A percentile compares a stretch with the other conserved stretches of the same genome.
Conservation (phyloP, 2,888 invertebrate species). For the Trichopria drosophilae region DNA sequence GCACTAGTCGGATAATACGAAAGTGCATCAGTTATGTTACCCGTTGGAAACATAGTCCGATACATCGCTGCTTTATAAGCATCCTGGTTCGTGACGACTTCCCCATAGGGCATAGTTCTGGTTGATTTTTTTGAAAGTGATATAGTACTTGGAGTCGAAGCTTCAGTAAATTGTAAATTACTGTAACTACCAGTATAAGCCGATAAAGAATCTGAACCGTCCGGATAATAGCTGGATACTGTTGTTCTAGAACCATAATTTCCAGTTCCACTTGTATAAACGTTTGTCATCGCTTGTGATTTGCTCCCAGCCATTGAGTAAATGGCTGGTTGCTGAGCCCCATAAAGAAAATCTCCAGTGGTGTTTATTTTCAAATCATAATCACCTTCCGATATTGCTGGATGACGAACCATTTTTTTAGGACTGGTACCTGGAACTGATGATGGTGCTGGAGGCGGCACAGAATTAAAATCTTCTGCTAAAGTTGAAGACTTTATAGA, state of each 20-base stretch:
- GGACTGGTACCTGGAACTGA: conserved; percentile 59
- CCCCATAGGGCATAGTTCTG: conserved; percentile 54
- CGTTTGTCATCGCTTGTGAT: conserved; percentile 72
- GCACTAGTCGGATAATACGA: conserved; percentile 79
- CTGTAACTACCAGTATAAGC: conserved; percentile 53
- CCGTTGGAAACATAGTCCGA: conserved; percentile 71
- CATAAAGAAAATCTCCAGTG: conserved; percentile 58
- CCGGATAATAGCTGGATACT: conserved; percentile 64
- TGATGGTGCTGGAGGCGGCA: conserved; percentile 62
- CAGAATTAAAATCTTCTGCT: conserved; percentile 58
- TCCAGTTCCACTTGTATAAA: conserved; percentile 71
- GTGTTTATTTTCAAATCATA: conserved; percentile 48
- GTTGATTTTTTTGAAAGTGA: conserved; percentile 44
- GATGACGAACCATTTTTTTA: conserved; percentile 54
- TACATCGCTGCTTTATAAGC: conserved; percentile 68
- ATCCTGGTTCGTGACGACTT: conserved; percentile 66
- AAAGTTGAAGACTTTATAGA: conserved; percentile 61
- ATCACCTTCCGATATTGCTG: conserved; percentile 47
- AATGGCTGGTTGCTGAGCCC: conserved; percentile 67
- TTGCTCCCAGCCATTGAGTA: conserved; percentile 75
- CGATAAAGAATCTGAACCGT: conserved; percentile 67
- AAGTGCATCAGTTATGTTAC: conserved; percentile 75
- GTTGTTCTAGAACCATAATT: conserved; percentile 66
- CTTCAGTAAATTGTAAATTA: conserved; percentile 57
- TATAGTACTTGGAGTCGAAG: conserved; percentile 53